A percentile compares a stretch with the other conserved stretches of the same genome.
These are phyloP conservation scores for Trissoscelio sp. DNA, from an alignment of 2,888 invertebrate genomes.

Conservation along the genomic window DNA sequence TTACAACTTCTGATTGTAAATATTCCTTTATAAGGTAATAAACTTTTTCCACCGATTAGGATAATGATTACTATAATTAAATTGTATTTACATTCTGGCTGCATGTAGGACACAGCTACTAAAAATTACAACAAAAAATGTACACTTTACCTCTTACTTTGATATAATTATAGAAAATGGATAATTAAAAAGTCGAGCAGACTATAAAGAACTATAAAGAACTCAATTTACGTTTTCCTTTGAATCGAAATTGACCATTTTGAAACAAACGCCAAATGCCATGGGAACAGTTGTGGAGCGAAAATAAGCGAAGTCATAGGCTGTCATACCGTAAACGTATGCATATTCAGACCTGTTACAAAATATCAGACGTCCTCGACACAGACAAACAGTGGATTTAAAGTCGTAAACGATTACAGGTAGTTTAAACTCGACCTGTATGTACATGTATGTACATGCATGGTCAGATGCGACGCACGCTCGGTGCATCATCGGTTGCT, in stretches of 20 bases:
- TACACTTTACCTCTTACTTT: too few species aligned
- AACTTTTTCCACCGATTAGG: background rate
- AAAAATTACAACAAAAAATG: too few species aligned
- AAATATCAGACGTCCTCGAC: slow-evolving; percentile 58
- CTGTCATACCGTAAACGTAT: slow-evolving; percentile 25
- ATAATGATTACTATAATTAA: background rate
- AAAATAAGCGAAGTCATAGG: slow-evolving; percentile 23
- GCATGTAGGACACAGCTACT: background rate
- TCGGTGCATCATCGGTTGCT: slow-evolving; percentile 76
- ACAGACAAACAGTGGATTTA: slow-evolving; percentile 61
- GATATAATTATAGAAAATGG: too few species aligned
- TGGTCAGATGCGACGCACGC: slow-evolving; percentile 72
- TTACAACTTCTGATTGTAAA: background rate
- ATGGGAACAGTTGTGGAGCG: background rate
- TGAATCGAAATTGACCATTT: too few species aligned
- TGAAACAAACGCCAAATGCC: background rate
- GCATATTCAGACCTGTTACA: slow-evolving; percentile 72
- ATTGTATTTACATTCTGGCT: background rate
- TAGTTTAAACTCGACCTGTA: slow-evolving; percentile 68
- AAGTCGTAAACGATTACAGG: slow-evolving; percentile 71
- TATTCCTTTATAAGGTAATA: background rate
- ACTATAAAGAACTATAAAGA: too few species aligned
- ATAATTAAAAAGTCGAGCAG: too few species aligned
- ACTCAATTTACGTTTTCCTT: too few species aligned
- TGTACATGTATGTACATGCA: slow-evolving; percentile 71